These are phyloP conservation scores for Ceratoteleas bidentatus DNA, from an alignment of 1,140 invertebrate genomes.

Conservation along the genomic window DNA sequence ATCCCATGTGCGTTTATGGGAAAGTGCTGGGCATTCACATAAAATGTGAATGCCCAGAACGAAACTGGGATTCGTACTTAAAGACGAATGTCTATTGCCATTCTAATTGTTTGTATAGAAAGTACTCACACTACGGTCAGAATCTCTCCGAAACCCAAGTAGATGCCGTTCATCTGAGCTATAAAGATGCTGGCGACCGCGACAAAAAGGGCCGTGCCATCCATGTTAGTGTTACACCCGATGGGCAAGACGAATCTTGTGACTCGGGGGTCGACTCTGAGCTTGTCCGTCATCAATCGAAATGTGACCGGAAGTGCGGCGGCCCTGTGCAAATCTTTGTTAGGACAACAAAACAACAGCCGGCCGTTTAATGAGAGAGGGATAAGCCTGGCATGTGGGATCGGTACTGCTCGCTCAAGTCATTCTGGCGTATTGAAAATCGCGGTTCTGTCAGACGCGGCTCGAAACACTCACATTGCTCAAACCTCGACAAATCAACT, in stretches of 20 bases:
- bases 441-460: conserved; percentile 44
- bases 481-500: no score
- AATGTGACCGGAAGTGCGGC: conserved; percentile 97
- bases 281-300: conserved; percentile 95
- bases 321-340: conserved; percentile 85
- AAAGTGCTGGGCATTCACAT: no score
- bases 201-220: conserved; percentile 96
- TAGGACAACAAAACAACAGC: conserved; percentile 71
- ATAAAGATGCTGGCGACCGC: conserved; percentile 94
- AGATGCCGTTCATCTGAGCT: conserved; percentile 93
- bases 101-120: no score
- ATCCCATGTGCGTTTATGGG: no score
- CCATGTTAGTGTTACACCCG: conserved; percentile 96
- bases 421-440: conserved; percentile 73
- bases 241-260: conserved; percentile 95
- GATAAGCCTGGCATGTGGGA: conserved; percentile 64
- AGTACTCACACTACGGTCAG: conserved; percentile 89
- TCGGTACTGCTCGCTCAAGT: conserved; percentile 67
- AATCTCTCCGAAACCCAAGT: conserved; percentile 89
- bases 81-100: no score
- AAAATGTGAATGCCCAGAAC: no score
- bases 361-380: conserved; percentile 59
- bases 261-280: conserved; percentile 93
- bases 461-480: conserved; percentile 22
- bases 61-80: no score